Percentiles rank a stretch among this genome's conserved stretches.
Conservation (phyloP, 2,888 invertebrate genomes). For the Tipula helvola region DNA sequence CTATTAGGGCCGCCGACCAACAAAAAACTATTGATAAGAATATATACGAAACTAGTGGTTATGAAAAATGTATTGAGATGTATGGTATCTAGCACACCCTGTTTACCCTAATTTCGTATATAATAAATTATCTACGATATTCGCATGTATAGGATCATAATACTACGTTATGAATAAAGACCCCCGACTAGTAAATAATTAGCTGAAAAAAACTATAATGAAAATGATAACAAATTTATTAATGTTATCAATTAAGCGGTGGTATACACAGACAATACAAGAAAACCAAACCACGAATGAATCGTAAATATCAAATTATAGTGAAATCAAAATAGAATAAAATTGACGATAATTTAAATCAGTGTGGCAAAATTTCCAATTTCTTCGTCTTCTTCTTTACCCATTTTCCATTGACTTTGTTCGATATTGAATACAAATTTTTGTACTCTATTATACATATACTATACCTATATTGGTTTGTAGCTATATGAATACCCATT, state of each 20-base stretch:
- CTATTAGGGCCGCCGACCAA: background rate
- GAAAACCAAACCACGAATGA: background rate
- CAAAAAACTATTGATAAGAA: background rate
- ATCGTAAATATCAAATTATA: background rate
- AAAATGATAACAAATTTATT: background rate
- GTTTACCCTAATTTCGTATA: background rate
- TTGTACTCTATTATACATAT: background rate
- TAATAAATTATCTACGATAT: background rate
- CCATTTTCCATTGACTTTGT: background rate
- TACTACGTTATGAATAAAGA: background rate
- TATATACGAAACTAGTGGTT: background rate
- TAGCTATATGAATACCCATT: background rate
- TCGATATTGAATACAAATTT: background rate
- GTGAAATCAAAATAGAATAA: background rate
- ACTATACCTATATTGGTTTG: background rate
- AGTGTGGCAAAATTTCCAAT: background rate
- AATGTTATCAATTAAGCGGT: background rate
- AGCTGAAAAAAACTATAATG: background rate
- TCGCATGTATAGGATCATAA: no score
- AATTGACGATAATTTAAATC: background rate
- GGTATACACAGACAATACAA: background rate
- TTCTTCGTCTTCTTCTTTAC: background rate
- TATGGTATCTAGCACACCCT: background rate
- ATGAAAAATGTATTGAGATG: background rate
- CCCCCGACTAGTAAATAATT: background rate